Conservation (phyloP, 2,797 vertebrate genomes). For the Paedocypris micromegethes region DNA sequence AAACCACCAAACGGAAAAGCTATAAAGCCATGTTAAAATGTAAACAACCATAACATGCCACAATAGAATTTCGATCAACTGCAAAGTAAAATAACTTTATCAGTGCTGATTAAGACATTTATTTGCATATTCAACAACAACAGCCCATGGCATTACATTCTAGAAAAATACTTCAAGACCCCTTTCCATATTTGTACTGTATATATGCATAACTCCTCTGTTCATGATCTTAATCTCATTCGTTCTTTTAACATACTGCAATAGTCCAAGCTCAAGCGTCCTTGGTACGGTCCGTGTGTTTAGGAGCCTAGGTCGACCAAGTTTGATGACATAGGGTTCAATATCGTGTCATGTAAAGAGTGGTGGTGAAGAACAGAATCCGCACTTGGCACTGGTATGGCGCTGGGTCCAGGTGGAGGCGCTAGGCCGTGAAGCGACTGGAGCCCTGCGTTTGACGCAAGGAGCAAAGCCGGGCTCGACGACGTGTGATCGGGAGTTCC, state of each 20-base stretch:
- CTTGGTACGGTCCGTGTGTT: slow-evolving; percentile 49
- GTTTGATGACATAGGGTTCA: slow-evolving; percentile 98
- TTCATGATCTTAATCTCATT: slow-evolving; percentile 46
- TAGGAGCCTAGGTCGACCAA: slow-evolving; percentile 97
- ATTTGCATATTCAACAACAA: slow-evolving; percentile 68
- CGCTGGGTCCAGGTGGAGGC: slow-evolving; percentile 93
- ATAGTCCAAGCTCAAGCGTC: slow-evolving; percentile 53
- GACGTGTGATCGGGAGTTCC: slow-evolving; percentile 95
- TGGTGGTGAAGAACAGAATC: slow-evolving; percentile 94
- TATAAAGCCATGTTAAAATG: slow-evolving; percentile 66
- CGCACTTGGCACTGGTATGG: slow-evolving; percentile 82
- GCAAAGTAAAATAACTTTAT: slow-evolving; percentile 57
- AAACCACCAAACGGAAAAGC: slow-evolving; percentile 54
- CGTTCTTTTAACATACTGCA: slow-evolving; percentile 48
- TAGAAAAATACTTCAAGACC: slow-evolving; percentile 60
- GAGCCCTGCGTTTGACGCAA: slow-evolving; percentile 80
- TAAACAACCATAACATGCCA: slow-evolving; percentile 62
- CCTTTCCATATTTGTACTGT: slow-evolving; percentile 49
- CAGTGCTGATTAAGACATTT: slow-evolving; percentile 70
- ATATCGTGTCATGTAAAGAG: slow-evolving; percentile 94
- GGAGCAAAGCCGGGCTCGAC: slow-evolving; percentile 85
- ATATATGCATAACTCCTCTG: slow-evolving; percentile 47
- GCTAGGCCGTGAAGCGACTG: slow-evolving; percentile 87
- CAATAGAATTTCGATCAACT: slow-evolving; percentile 54
- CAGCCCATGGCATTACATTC: slow-evolving; percentile 64